Conservation (phyloP, 2,113 vertebrate genomes). For the Genyomyrus donnyi region DNA sequence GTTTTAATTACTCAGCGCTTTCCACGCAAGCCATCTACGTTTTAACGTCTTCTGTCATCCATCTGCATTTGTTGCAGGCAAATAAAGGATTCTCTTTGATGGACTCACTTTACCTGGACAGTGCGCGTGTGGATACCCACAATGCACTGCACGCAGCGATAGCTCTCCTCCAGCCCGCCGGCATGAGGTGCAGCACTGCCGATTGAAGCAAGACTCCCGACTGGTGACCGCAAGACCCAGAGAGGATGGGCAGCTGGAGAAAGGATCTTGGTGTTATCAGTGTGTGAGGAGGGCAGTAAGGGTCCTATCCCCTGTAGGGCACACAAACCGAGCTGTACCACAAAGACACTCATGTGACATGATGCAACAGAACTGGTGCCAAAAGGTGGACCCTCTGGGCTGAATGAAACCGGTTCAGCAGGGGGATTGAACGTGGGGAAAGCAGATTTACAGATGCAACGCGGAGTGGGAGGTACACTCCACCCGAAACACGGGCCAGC, state of each 20-base stretch:
- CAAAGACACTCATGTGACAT: not conserved
- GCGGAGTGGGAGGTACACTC: not conserved
- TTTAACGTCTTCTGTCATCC: slow-evolving; percentile 14
- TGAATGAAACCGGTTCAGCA: not conserved
- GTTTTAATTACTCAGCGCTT: slow-evolving; percentile 18
- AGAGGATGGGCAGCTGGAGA: not conserved
- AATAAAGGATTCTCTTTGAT: slow-evolving; percentile 46
- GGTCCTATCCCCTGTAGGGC: not conserved
- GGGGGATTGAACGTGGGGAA: not conserved
- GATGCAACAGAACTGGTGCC: not conserved
- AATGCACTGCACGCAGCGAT: slow-evolving; percentile 19
- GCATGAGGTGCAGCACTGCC: not conserved
- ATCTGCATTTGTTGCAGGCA: slow-evolving; percentile 14
- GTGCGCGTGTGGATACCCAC: slow-evolving; percentile 32
- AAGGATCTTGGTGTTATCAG: not conserved
- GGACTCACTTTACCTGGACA: slow-evolving; percentile 33
- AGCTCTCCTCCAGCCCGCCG: not conserved
- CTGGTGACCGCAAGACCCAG: not conserved
- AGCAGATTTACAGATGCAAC: not conserved
- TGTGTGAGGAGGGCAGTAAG: not conserved
- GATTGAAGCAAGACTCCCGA: not conserved
- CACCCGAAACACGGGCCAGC: not conserved
- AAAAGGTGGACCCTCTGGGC: not conserved
- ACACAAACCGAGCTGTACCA: not conserved
- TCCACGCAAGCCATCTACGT: slow-evolving; percentile 1